Percentiles rank a stretch among this genome's conserved stretches.
phyloP scores from a whole-genome alignment of 2,797 vertebrate genomes.

The Octomys mimax region DNA sequence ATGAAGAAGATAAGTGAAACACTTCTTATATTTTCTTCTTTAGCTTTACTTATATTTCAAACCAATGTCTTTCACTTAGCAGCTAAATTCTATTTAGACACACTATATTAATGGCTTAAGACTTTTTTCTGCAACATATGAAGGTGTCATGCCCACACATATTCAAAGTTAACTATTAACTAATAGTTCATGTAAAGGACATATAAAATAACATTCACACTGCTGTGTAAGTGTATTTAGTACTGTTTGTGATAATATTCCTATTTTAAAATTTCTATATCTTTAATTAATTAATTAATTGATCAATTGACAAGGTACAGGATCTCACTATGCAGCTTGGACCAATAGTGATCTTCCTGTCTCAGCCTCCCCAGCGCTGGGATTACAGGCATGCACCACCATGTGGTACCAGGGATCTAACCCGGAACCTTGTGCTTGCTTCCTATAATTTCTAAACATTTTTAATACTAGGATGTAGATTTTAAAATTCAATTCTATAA shows the following conservation, averaged over 20 bases:
- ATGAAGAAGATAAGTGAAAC: background rate
- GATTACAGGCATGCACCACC: no score
- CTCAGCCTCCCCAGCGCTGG: no score
- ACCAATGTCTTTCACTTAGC: background rate
- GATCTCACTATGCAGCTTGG: no score
- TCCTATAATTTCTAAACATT: background rate
- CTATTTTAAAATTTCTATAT: no score
- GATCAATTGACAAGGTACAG: no score
- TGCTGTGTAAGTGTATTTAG: background rate
- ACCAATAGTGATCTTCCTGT: no score
- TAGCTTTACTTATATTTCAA: conserved; percentile 4
- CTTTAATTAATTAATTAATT: no score
- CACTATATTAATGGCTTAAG: background rate
- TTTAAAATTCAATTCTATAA: background rate
- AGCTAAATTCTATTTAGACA: background rate
- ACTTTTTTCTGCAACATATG: background rate
- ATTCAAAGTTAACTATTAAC: background rate
- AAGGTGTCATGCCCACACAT: background rate
- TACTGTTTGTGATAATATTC: background rate
- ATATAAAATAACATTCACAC: background rate
- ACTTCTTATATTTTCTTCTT: background rate
- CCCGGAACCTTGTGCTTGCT: no score
- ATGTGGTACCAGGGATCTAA: no score
- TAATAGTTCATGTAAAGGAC: background rate
- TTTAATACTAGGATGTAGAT: background rate